These are phyloP conservation scores for Copidosoma aretas DNA, from an alignment of 2,888 invertebrate genomes.

Conservation along the genomic window DNA sequence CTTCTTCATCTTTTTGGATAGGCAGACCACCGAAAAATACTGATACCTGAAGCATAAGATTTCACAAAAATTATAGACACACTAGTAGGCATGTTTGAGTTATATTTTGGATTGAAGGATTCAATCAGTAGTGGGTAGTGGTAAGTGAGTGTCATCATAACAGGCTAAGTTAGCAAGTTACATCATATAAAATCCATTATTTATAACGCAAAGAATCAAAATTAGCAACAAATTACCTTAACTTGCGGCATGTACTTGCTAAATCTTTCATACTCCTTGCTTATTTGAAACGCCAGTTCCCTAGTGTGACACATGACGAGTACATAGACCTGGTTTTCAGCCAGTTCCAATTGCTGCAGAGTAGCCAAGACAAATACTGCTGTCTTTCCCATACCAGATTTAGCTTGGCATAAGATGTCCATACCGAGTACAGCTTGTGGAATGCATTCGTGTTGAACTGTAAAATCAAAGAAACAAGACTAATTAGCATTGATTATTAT, in stretches of 20 bases:
- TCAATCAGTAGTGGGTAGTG: conserved; percentile 53
- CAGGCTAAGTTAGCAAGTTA: conserved; percentile 46
- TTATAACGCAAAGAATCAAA: conserved; percentile 3
- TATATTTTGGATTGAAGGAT: conserved; percentile 4
- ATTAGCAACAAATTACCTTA: conserved; percentile 67
- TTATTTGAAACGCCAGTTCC: conserved; percentile 99
- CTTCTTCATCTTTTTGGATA: conserved; percentile 96
- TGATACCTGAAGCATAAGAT: conserved; percentile 67
- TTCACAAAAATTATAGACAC: conserved; percentile 44
- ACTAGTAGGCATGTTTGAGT: conserved; percentile 45
- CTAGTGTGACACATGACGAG: conserved; percentile 99
- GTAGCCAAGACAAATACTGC: conserved; percentile 99
- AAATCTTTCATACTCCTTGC: conserved; percentile 99
- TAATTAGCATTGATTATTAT: background rate
- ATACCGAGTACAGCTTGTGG: conserved; percentile 99
- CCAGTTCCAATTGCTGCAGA: conserved; percentile 94
- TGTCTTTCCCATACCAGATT: conserved; percentile 99
- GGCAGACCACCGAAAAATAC: conserved; percentile 99
- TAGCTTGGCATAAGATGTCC: conserved; percentile 99
- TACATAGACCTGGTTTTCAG: conserved; percentile 95
- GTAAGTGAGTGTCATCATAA: conserved; percentile 52
- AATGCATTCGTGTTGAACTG: conserved; percentile 98
- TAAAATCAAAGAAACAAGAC: conserved; percentile 48
- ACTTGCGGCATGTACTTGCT: conserved; percentile 97
- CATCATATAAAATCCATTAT: conserved; percentile 46